Percentiles rank a stretch among this genome's conserved stretches.
These are phyloP conservation scores for Psilopogon haemacephalus DNA, from an alignment of 2,113 vertebrate species.

Conservation along the genomic window DNA sequence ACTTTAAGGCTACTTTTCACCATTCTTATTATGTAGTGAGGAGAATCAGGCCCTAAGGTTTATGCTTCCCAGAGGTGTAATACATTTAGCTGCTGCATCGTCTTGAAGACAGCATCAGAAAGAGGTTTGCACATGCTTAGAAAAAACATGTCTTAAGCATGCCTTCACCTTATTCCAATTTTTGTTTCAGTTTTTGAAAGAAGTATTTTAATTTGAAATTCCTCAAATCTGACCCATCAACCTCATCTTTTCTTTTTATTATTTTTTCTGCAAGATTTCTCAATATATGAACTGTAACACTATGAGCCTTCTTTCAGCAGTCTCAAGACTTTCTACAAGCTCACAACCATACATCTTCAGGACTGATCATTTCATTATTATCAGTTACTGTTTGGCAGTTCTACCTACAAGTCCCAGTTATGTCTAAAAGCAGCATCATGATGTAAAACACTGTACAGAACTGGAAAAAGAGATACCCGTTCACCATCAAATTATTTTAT, in stretches of 20 bases:
- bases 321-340: neutral
- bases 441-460: neutral
- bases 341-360: neutral
- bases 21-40: constrained; percentile 19
- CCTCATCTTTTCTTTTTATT: neutral
- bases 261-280: neutral
- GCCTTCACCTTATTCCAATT: neutral
- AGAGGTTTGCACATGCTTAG: constrained; percentile 22
- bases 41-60: constrained; percentile 52
- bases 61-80: constrained; percentile 35
- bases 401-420: neutral
- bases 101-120: constrained; percentile 53
- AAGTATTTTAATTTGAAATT: neutral
- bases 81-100: constrained; percentile 33
- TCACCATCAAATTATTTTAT: neutral
- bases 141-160: constrained; percentile 7
- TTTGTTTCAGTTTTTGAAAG: neutral
- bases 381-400: neutral
- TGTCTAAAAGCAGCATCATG: neutral
- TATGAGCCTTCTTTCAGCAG: neutral
- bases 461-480: neutral
- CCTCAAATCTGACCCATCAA: neutral
- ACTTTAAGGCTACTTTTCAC: constrained; percentile 52
- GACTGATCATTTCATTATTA: neutral
- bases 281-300: neutral